These are phyloP conservation scores for Parascotia fuliginaria DNA, from an alignment of 2,888 invertebrate genomes.

Conservation along the genomic window DNA sequence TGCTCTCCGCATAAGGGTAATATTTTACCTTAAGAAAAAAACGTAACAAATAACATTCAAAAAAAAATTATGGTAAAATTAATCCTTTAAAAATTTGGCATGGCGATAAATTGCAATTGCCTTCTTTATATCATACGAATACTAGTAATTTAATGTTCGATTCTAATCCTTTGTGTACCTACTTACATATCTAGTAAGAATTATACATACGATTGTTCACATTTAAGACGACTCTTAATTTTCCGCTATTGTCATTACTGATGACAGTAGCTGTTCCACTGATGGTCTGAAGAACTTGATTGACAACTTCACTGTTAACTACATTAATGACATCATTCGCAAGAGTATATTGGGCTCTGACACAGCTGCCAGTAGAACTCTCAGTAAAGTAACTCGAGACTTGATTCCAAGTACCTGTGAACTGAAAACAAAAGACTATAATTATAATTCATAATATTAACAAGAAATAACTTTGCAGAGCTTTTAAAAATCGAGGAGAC, in stretches of 20 bases:
- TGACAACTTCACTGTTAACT: constrained; percentile 68
- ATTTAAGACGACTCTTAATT: constrained; percentile 61
- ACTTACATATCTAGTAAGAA: too few species aligned
- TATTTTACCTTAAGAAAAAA: too few species aligned
- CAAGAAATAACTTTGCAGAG: not conserved
- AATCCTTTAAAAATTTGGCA: too few species aligned
- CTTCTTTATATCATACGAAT: too few species aligned
- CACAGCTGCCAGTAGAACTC: constrained; percentile 58
- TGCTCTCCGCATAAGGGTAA: too few species aligned
- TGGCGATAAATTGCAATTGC: too few species aligned
- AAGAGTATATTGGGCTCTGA: constrained; percentile 59
- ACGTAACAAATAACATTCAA: too few species aligned
- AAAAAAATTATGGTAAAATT: too few species aligned
- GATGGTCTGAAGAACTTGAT: constrained; percentile 56
- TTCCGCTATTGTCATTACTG: constrained; percentile 57
- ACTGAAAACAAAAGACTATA: constrained; percentile 46
- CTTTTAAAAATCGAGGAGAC: too few species aligned
- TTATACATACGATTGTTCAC: constrained; percentile 49
- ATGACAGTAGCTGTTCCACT: constrained; percentile 61
- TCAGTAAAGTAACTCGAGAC: constrained; percentile 64
- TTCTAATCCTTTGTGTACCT: too few species aligned
- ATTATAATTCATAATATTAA: too few species aligned
- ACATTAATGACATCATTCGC: constrained; percentile 52
- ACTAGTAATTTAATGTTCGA: too few species aligned
- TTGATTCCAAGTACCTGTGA: constrained; percentile 71